phyloP scores from a whole-genome alignment of 2,113 vertebrate species.

The Hucho hucho region DNA sequence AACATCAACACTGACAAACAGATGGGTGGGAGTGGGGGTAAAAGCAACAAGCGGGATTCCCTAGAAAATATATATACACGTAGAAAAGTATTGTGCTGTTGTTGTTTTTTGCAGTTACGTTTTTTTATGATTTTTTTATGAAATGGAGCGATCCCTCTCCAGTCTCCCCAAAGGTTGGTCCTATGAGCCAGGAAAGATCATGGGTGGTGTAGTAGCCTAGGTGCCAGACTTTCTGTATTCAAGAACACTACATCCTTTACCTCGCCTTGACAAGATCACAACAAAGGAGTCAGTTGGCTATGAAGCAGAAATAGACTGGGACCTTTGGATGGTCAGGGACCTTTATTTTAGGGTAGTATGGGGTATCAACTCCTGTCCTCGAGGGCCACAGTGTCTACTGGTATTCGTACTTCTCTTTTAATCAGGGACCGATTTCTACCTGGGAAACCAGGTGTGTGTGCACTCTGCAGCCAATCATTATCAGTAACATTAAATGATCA shows the following conservation, averaged over 20 bases:
- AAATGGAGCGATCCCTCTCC: not conserved
- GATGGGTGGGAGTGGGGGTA: not conserved
- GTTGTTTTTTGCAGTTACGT: not conserved
- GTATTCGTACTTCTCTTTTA: no score
- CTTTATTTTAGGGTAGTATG: not conserved
- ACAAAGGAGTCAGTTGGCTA: not conserved
- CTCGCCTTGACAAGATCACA: not conserved
- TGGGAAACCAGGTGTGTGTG: no score
- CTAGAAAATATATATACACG: conserved; percentile 12
- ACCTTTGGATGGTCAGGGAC: not conserved
- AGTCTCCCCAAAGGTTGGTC: not conserved
- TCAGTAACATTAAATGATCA: not conserved
- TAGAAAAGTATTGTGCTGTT: conserved; percentile 14
- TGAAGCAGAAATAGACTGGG: not conserved
- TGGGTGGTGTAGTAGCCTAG: not conserved
- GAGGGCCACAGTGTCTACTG: no score
- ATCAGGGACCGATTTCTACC: no score
- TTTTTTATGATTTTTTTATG: not conserved
- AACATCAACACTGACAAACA: not conserved
- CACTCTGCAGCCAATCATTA: no score
- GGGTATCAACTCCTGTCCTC: no score
- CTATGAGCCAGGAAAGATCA: not conserved
- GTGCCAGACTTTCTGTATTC: not conserved
- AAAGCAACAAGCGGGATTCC: conserved; percentile 5
- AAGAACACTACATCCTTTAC: not conserved